Percentiles rank a stretch among this genome's conserved stretches.
These are phyloP conservation scores for Vanessa atalanta DNA, from an alignment of 1,140 invertebrate species.

Conservation along the genomic window DNA sequence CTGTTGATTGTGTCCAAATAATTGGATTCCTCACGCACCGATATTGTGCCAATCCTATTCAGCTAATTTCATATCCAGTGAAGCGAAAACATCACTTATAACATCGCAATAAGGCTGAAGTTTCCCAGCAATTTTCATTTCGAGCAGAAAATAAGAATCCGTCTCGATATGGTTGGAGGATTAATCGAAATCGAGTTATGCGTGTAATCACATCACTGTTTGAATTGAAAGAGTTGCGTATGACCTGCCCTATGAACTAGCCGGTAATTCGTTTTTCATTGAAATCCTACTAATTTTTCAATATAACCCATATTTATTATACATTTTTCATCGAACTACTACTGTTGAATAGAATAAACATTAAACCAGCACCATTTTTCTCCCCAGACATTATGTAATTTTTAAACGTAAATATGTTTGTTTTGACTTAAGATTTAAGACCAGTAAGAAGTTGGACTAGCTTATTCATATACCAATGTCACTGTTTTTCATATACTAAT, in stretches of 20 bases:
- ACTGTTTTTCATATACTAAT: no score
- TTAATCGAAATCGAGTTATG: constrained; percentile 49
- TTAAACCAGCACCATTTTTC: no score
- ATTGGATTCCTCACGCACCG: constrained; percentile 50
- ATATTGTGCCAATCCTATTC: constrained; percentile 30
- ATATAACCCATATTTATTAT: no score
- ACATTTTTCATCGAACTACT: no score
- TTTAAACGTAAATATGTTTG: no score
- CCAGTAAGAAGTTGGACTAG: no score
- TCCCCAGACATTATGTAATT: no score
- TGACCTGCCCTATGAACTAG: constrained; percentile 20
- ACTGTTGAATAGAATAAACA: no score
- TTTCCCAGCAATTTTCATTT: constrained; percentile 14
- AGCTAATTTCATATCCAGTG: constrained; percentile 14
- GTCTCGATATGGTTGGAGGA: constrained; percentile 37
- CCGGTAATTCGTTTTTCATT: constrained; percentile 2
- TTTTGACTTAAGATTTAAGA: no score
- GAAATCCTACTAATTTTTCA: constrained; percentile 11
- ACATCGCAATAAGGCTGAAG: background rate
- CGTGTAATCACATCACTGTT: constrained; percentile 47
- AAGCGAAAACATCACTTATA: constrained; percentile 20
- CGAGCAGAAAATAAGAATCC: constrained; percentile 11
- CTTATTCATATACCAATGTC: no score
- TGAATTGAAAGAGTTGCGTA: constrained; percentile 45
- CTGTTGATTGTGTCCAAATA: constrained; percentile 53